Conservation (phyloP, 2,797 vertebrate genomes). For the Odontamblyopus lacepedii region DNA sequence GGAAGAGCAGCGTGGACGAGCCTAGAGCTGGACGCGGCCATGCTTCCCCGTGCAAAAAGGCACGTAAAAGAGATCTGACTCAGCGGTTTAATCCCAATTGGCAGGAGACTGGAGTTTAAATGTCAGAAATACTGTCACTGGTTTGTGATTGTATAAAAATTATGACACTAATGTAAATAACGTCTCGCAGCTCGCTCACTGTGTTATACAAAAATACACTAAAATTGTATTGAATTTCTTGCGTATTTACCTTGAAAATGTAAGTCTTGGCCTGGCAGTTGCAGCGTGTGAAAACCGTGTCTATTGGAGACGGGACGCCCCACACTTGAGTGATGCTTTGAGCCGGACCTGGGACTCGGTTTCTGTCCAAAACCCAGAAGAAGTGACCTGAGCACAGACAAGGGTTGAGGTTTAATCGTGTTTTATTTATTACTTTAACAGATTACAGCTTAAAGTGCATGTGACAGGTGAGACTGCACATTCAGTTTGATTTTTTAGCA, state of each 20-base stretch:
- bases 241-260: constrained; percentile 88
- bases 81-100: too few relatives aligned
- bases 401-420: too few relatives aligned
- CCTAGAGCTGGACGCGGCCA: too few relatives aligned
- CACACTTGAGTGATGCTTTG: constrained; percentile 85
- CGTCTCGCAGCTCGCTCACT: too few relatives aligned
- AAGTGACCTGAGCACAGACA: constrained; percentile 81
- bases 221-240: neutral
- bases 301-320: constrained; percentile 93
- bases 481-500: too few relatives aligned
- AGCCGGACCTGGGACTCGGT: constrained; percentile 74
- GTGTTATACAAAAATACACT: neutral
- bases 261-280: constrained; percentile 96
- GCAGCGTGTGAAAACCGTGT: constrained; percentile 92
- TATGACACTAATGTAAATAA: too few relatives aligned
- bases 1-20: too few relatives aligned
- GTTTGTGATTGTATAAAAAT: too few relatives aligned
- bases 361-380: constrained; percentile 87
- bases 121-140: too few relatives aligned
- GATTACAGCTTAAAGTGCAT: neutral
- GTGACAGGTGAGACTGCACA: neutral
- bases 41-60: too few relatives aligned
- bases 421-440: neutral
- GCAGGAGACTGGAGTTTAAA: too few relatives aligned
- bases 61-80: too few relatives aligned